A percentile compares a stretch with the other conserved stretches of the same genome.
Conservation (phyloP, 2,888 invertebrate species). For the Macrostomum cliftonense region DNA sequence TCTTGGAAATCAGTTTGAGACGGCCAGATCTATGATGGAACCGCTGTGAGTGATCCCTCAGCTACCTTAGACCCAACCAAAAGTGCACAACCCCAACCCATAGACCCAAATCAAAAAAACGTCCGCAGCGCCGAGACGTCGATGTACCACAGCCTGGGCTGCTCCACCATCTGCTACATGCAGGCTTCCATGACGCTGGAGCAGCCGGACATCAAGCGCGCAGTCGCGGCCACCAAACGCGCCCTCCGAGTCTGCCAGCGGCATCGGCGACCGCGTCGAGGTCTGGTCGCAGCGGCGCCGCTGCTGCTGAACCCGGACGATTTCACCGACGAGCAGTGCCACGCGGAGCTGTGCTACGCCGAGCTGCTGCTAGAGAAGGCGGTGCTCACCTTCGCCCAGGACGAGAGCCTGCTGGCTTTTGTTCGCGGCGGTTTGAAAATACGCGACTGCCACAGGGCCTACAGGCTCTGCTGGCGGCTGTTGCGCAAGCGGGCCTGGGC, state of each 20-base stretch:
- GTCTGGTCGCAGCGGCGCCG: too few relatives aligned
- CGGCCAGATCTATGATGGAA: conserved; percentile 57
- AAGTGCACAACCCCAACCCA: too few relatives aligned
- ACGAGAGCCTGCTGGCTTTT: conserved; percentile 75
- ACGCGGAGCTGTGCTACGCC: conserved; percentile 83
- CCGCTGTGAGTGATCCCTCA: conserved; percentile 48
- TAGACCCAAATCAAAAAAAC: too few relatives aligned
- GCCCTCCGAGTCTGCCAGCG: conserved; percentile 57
- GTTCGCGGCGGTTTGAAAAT: conserved; percentile 81
- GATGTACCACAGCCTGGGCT: conserved; percentile 76
- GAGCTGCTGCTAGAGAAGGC: conserved; percentile 71
- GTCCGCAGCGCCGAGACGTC: conserved; percentile 54
- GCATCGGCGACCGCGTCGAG: too few relatives aligned
- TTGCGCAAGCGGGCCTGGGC: conserved; percentile 57
- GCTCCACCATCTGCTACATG: conserved; percentile 66
- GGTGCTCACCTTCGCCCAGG: conserved; percentile 74
- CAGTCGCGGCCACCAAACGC: conserved; percentile 55
- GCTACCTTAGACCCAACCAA: too few relatives aligned
- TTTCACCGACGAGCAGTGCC: conserved; percentile 47
- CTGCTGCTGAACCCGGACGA: too few relatives aligned
- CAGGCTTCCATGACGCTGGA: conserved; percentile 84
- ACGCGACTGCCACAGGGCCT: conserved; percentile 66
- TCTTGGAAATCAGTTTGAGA: conserved; percentile 70
- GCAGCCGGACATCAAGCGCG: conserved; percentile 49
- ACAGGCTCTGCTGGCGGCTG: conserved; percentile 61